Conservation (phyloP, 2,113 vertebrate genomes). For the Oncorhynchus clarkii region DNA sequence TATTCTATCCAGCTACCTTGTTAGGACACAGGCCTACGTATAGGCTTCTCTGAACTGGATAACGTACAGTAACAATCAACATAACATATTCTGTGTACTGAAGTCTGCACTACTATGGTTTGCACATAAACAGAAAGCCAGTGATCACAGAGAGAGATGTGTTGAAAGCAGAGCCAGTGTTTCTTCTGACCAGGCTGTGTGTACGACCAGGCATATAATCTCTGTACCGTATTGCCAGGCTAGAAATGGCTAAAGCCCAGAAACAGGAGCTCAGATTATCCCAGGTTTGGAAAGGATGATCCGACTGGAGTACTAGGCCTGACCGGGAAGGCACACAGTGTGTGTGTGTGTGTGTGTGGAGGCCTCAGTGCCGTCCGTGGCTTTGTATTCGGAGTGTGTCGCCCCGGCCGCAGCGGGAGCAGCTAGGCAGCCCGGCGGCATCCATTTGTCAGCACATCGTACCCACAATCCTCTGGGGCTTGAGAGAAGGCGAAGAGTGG, state of each 20-base stretch:
- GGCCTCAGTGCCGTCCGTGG: neutral
- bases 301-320: neutral
- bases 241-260: neutral
- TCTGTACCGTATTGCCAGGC: neutral
- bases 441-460: constrained; percentile 9
- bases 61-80: too few relatives aligned
- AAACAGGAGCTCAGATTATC: neutral
- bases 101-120: too few relatives aligned
- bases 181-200: neutral
- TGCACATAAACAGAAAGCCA: too few relatives aligned
- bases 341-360: neutral
- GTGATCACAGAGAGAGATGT: too few relatives aligned
- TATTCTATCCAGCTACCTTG: too few relatives aligned
- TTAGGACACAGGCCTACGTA: too few relatives aligned
- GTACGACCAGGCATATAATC: neutral
- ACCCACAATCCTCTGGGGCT: neutral
- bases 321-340: neutral
- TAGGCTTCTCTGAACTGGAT: too few relatives aligned
- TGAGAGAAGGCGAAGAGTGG: constrained; percentile 11
- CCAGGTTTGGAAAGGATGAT: neutral
- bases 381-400: neutral
- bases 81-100: too few relatives aligned
- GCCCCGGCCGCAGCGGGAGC: constrained; percentile 4
- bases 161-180: neutral
- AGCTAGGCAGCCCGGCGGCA: constrained; percentile 6